Evolutionary conservation across 2,797 vertebrate genomes (phyloP).

Genomic region (Odontamblyopus lacepedii): DNA sequence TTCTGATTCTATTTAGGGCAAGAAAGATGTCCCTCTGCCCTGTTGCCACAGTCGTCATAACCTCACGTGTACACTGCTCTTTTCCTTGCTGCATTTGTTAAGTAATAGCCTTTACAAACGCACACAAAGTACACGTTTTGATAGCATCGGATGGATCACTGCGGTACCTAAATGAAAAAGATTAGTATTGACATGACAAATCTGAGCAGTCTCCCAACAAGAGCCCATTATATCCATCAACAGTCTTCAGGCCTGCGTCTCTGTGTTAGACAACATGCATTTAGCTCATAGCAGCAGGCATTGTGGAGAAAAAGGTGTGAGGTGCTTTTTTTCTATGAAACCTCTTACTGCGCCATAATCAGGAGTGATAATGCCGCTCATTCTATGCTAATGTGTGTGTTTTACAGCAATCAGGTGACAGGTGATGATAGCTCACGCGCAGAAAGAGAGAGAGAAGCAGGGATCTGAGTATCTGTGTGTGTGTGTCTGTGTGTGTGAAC

Average conservation of each 20-base stretch:
- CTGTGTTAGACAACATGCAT: conserved; percentile 77
- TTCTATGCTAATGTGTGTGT: conserved; percentile 82
- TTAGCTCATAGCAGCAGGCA: conserved; percentile 77
- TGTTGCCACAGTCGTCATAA: conserved; percentile 32
- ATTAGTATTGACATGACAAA: conserved; percentile 65
- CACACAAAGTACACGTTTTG: conserved; percentile 59
- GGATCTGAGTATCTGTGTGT: conserved; percentile 20
- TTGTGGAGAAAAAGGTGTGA: conserved; percentile 77
- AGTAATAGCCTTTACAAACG: conserved; percentile 49
- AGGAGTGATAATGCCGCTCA: conserved; percentile 82
- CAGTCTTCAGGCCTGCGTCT: conserved; percentile 73
- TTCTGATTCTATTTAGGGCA: neutral
- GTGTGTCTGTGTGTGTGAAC: conserved; percentile 41
- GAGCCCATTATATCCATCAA: conserved; percentile 78
- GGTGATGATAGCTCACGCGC: conserved; percentile 76
- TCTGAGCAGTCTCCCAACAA: conserved; percentile 70
- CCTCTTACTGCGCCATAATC: conserved; percentile 79
- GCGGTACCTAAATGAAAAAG: conserved; percentile 52
- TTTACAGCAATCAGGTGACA: conserved; percentile 83
- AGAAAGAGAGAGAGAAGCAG: conserved; percentile 53
- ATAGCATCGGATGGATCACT: conserved; percentile 48
- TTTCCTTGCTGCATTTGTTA: conserved; percentile 45
- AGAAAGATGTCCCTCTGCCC: conserved; percentile 45
- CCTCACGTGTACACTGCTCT: conserved; percentile 24
- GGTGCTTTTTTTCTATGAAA: conserved; percentile 75